Percentiles rank a stretch among this genome's conserved stretches.
Evolutionary conservation across 2,797 vertebrate genomes (phyloP).

Genomic region (Acipenser oxyrinchus): DNA sequence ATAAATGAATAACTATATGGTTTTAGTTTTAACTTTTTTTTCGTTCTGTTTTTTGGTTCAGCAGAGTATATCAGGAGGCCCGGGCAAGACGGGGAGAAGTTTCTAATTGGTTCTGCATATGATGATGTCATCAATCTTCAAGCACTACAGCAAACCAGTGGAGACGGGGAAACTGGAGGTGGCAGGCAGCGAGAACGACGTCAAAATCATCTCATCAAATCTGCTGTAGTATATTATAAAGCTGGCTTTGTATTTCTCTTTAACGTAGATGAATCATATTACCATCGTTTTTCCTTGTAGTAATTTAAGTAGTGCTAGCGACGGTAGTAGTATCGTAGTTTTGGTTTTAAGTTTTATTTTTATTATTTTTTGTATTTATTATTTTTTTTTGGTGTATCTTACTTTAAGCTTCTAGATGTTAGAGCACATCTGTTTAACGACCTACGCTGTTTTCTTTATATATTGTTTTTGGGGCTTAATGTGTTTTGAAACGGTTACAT

Average conservation of each 20-base stretch:
- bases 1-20: too few species aligned
- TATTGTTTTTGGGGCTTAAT: slow-evolving; percentile 59
- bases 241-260: slow-evolving; percentile 68
- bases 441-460: slow-evolving; percentile 28
- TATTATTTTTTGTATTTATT: slow-evolving; percentile 30
- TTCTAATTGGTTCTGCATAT: slow-evolving; percentile 86
- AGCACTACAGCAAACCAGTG: slow-evolving; percentile 75
- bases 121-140: slow-evolving; percentile 84
- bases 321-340: slow-evolving; percentile 22
- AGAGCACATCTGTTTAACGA: slow-evolving; percentile 36
- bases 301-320: slow-evolving; percentile 41
- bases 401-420: slow-evolving; percentile 18
- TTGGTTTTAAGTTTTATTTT: slow-evolving; percentile 10
- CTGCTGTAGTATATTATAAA: slow-evolving; percentile 92
- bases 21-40: neutral
- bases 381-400: slow-evolving; percentile 14
- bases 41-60: slow-evolving; percentile 30
- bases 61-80: slow-evolving; percentile 89
- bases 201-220: slow-evolving; percentile 86
- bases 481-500: slow-evolving; percentile 70
- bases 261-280: slow-evolving; percentile 46
- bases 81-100: slow-evolving; percentile 85
- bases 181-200: slow-evolving; percentile 73
- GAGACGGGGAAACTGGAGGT: slow-evolving; percentile 52
- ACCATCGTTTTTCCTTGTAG: slow-evolving; percentile 51